Conservation (phyloP, 2,888 invertebrate genomes). For the Cantharis rufa region DNA sequence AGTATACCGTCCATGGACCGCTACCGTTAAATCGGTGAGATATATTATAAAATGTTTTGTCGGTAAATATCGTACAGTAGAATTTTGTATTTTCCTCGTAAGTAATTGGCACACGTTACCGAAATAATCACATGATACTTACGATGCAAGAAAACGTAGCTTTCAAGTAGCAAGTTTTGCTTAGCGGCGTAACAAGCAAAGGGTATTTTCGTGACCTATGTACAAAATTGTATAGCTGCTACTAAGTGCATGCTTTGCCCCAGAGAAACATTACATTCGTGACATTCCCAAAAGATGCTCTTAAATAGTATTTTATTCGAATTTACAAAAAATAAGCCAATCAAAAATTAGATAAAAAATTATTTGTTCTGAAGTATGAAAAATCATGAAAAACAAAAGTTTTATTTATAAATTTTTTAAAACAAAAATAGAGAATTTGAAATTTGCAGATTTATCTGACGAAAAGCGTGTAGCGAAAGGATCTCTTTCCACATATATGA, state of each 20-base stretch:
- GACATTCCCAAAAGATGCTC: not conserved
- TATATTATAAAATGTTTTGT: no score
- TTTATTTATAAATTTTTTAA: not conserved
- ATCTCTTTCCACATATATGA: not conserved
- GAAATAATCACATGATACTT: not conserved
- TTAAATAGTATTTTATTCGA: not conserved
- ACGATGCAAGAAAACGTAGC: not conserved
- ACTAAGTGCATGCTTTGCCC: not conserved
- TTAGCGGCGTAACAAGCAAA: not conserved
- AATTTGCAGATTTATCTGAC: no score
- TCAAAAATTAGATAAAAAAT: no score
- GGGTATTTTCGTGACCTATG: not conserved
- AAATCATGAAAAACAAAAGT: no score
- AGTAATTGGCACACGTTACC: not conserved
- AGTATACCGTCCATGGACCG: no score
- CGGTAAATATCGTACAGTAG: no score
- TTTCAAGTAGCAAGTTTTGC: not conserved
- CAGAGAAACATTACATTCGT: not conserved
- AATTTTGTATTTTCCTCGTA: no score
- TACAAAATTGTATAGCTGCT: not conserved
- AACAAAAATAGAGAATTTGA: not conserved
- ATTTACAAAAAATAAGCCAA: not conserved
- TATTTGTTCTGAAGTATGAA: no score
- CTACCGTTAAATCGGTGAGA: no score
- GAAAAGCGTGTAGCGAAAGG: no score